phyloP scores from a whole-genome alignment of 2,113 vertebrate genomes.

The Zosterops lateralis region DNA sequence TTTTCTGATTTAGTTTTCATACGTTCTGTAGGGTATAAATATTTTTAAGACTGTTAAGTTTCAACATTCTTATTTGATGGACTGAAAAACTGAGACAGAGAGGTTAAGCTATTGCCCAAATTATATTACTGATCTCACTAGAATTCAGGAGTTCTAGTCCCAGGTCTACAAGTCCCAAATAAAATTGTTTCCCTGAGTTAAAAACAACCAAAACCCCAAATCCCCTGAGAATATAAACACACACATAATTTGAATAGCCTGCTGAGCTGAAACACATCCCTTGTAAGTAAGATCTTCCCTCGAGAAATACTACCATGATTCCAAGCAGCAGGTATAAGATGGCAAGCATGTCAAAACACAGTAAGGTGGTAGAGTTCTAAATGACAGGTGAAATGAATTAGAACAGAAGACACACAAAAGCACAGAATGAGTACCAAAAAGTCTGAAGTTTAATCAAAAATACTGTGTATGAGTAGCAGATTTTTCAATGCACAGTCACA shows the following conservation, averaged over 20 bases:
- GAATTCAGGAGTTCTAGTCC: background rate
- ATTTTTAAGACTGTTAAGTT: background rate
- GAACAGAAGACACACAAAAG: background rate
- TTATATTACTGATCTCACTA: background rate
- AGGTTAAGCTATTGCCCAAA: background rate
- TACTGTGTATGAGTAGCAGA: background rate
- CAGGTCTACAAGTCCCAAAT: background rate
- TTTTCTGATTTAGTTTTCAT: background rate
- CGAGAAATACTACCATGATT: background rate
- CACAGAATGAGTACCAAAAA: background rate
- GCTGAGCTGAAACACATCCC: background rate
- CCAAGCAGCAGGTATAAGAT: background rate
- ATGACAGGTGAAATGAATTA: background rate
- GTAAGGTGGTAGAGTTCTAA: background rate
- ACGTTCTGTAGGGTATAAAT: background rate
- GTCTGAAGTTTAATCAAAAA: background rate
- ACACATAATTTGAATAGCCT: background rate
- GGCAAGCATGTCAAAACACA: background rate
- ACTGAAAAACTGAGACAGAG: conserved; percentile 20
- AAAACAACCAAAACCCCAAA: background rate
- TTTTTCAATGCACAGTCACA: background rate
- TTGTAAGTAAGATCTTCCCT: background rate
- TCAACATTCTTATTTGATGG: background rate
- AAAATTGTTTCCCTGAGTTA: background rate
- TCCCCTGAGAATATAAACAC: background rate